A percentile compares a stretch with the other conserved stretches of the same genome.
phyloP scores from a whole-genome alignment of 2,888 invertebrate genomes.

The Beris chalybata region DNA sequence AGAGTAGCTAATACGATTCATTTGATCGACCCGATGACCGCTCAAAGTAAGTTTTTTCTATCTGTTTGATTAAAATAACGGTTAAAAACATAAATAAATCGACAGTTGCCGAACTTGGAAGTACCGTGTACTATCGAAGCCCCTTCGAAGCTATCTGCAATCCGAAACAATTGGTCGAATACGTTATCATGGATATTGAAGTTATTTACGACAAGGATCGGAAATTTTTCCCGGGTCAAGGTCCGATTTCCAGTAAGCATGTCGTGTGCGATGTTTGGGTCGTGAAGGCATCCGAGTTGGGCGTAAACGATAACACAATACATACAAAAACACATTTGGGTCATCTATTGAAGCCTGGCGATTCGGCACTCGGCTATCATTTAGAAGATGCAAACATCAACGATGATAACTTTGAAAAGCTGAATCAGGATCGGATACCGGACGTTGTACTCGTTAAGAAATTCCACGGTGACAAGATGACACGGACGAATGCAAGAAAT shows the following conservation, averaged over 20 bases:
- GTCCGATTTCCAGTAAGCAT: conserved; percentile 83
- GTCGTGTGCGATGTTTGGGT: conserved; percentile 93
- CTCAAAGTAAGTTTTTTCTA: conserved; percentile 67
- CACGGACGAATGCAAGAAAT: conserved; percentile 71
- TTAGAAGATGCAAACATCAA: conserved; percentile 90
- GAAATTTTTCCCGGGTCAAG: conserved; percentile 84
- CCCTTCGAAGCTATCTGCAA: conserved; percentile 87
- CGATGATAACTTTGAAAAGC: conserved; percentile 82
- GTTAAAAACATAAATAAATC: neutral
- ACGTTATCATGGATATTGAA: conserved; percentile 93
- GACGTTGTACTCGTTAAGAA: conserved; percentile 97
- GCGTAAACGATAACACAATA: conserved; percentile 76
- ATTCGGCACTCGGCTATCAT: conserved; percentile 90
- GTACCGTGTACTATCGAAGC: conserved; percentile 79
- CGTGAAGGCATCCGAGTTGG: conserved; percentile 82
- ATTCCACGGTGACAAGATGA: conserved; percentile 72
- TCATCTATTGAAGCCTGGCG: conserved; percentile 88
- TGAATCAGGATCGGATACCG: conserved; percentile 70
- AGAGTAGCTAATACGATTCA: conserved; percentile 89
- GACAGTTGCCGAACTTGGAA: conserved; percentile 80
- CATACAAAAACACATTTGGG: conserved; percentile 94
- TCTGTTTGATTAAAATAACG: neutral
- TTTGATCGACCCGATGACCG: conserved; percentile 87
- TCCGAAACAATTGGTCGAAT: conserved; percentile 88
- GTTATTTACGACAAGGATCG: conserved; percentile 63